Base-by-base conservation (phyloP, 2,113 vertebrate genomes). In the Clarias macrocephalus region DNA sequence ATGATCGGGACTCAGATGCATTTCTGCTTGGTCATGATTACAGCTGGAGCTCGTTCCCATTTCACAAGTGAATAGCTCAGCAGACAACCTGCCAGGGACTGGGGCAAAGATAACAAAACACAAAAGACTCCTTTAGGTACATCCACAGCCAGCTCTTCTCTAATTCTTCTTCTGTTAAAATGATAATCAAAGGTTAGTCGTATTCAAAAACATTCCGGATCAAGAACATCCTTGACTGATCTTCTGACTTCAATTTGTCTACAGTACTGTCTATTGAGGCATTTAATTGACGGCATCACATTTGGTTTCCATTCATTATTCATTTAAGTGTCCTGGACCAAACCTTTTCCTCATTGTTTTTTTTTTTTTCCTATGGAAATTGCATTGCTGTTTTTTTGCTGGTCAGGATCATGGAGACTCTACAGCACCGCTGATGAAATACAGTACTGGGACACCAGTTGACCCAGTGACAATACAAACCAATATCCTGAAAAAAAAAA, bases 51-150 rank as follows among this genome's bases (percentile, higher is more conserved):
- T 63, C 18, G 62, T 86, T 80, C 56, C 82, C 80, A 48, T 88
- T 88, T 72, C 70, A 88, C 79, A 85, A 81, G 65, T 65, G 48
- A 84, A 77, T 72, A 85, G 73, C 54, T 85, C 83, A 72, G 85
- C 80, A 62, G 68, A 65, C 37, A 72, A 13, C 15, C 42, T 66
- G 80, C 60, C 63, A 60, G 75, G 57, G 56, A 76, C 3, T 77
- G 59, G 76, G 30, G 54, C 23, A 28, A 68, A 81, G 18, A 60
- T 37, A 85, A 73, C 54, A 56, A 80, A 52, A 88, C 87, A 85
- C 85, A 88, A 88, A 85, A 88, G 18, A 56, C 57, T 52, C 21
- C 80, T 73, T 84, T 65, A 84, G 75, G 66, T 59, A 75, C 70
- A 68, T 82, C 60, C 68, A 75, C 48, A 60, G 48, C 88, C 60